These are phyloP conservation scores for Eutrigla gurnardus DNA, from an alignment of 2,797 vertebrate genomes.

Conservation along the genomic window DNA sequence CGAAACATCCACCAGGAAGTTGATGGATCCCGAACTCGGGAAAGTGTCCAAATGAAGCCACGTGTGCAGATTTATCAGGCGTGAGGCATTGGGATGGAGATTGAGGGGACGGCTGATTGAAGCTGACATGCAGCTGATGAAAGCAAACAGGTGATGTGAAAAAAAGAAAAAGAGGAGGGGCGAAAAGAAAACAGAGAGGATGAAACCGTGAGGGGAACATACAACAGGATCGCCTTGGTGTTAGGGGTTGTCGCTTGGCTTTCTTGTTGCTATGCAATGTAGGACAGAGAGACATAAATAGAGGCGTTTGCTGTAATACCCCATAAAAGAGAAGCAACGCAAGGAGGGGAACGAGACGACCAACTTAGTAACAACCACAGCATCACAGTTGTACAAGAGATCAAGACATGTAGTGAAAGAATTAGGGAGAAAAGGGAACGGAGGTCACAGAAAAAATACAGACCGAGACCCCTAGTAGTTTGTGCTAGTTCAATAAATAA, in stretches of 20 bases:
- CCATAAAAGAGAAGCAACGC: slow-evolving; percentile 30
- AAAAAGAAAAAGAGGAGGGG: not conserved
- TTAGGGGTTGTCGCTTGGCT: slow-evolving; percentile 45
- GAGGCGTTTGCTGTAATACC: slow-evolving; percentile 45
- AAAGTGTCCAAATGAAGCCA: slow-evolving; percentile 45
- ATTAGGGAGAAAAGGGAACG: slow-evolving; percentile 16
- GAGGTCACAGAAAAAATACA: slow-evolving; percentile 25
- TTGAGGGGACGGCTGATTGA: slow-evolving; percentile 42
- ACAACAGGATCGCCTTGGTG: slow-evolving; percentile 7
- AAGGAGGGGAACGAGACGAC: not conserved
- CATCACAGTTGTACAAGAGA: slow-evolving; percentile 1
- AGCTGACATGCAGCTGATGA: slow-evolving; percentile 39
- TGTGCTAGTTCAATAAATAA: slow-evolving; percentile 11
- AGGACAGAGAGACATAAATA: slow-evolving; percentile 55
- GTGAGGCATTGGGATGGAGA: slow-evolving; percentile 43
- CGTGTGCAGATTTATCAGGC: slow-evolving; percentile 50
- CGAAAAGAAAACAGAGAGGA: slow-evolving; percentile 17
- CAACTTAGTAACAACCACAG: slow-evolving; percentile 19
- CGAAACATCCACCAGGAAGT: slow-evolving; percentile 31
- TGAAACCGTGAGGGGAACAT: slow-evolving; percentile 24
- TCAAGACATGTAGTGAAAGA: slow-evolving; percentile 1
- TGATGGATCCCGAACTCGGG: slow-evolving; percentile 42
- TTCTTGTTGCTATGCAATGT: slow-evolving; percentile 61
- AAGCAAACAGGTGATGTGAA: slow-evolving; percentile 37
- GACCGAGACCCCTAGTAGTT: slow-evolving; percentile 10